Evolutionary conservation across 2,113 vertebrate species (phyloP).

Genomic region (Pedionomus torquatus): DNA sequence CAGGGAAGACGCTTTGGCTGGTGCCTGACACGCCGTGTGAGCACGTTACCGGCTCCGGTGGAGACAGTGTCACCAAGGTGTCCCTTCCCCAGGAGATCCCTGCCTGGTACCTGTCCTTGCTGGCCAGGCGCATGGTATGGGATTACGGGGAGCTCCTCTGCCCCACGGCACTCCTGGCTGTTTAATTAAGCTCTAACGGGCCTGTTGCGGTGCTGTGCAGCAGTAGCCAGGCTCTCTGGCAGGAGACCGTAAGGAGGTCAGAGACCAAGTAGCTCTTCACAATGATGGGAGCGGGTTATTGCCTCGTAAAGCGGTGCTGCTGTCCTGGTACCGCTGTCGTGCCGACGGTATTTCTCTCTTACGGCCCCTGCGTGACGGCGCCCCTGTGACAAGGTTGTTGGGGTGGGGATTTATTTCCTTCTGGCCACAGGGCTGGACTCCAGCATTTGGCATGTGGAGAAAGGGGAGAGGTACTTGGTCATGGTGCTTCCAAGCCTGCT

Average conservation of each 20-base stretch:
- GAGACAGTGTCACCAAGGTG: background rate
- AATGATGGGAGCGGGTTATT: background rate
- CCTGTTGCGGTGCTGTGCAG: accelerated
- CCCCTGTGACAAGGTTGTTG: accelerated
- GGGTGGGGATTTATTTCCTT: background rate
- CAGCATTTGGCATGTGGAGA: background rate
- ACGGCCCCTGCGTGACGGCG: background rate
- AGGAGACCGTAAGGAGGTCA: background rate
- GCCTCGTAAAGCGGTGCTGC: background rate
- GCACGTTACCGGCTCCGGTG: accelerated
- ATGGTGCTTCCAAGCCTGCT: background rate
- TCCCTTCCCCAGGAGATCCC: background rate
- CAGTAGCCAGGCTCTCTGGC: background rate
- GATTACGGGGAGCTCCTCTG: background rate
- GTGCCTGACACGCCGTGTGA: accelerated
- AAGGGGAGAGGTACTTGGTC: accelerated
- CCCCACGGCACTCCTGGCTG: background rate
- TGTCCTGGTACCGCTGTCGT: background rate
- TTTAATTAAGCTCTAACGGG: background rate
- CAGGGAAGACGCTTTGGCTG: background rate
- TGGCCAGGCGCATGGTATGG: background rate
- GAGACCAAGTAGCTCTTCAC: constrained; percentile 19
- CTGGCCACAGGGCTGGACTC: background rate
- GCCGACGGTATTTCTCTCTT: background rate
- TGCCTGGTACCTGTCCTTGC: background rate